Base-by-base conservation (phyloP, 2,888 invertebrate species). In the Notocelia uddmanniana region DNA sequence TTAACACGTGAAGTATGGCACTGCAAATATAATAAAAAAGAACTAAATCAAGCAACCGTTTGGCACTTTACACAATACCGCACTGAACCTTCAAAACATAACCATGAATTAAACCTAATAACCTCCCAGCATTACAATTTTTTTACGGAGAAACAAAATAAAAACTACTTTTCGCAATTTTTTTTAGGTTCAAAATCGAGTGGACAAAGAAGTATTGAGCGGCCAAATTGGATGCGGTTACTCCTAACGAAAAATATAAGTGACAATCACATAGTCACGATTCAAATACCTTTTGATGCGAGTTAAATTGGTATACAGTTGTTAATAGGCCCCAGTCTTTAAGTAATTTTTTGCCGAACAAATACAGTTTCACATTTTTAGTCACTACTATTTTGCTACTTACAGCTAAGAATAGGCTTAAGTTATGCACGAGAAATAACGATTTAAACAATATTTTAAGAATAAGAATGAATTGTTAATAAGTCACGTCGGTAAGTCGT, bases 181-280 rank as follows among this genome's bases (percentile, higher is more conserved):
- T 37, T n/a, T 10, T 0, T n/a, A 64, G 37, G 52, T 19, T 37
- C 21, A 52, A 37, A 54, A 64, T 52, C 52, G 34, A 54, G 2
- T 52, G 63, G 2, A 1, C 9, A n/a, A 2, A 55, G 21, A 10
- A 23, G 13, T 21, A 13, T 21, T 21, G 10, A 21, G 52, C 3
- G 52, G 15, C 34, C 50, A 19, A 9, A 21, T 63, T 5, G 50
- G 19, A 21, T 31, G 26, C n/a, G 18, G 10, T 31, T 52, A 52
- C 21, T n/a, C 45, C 15, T 45, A 41, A 66, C 23, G 50, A 54
- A 62, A 79, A 81, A 79, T 78, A 74, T 75, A 83, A 72, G 87
- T 87, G 91, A 82, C 80, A 92, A 92, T 87, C 84, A 78, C 76
- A 74, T 79, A 63, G 82, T 90, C 92, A 92, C 92, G 91, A 89